A percentile compares a stretch with the other conserved stretches of the same genome.
phyloP scores from a whole-genome alignment of 2,113 vertebrate species.

The Neotoma lepida region DNA sequence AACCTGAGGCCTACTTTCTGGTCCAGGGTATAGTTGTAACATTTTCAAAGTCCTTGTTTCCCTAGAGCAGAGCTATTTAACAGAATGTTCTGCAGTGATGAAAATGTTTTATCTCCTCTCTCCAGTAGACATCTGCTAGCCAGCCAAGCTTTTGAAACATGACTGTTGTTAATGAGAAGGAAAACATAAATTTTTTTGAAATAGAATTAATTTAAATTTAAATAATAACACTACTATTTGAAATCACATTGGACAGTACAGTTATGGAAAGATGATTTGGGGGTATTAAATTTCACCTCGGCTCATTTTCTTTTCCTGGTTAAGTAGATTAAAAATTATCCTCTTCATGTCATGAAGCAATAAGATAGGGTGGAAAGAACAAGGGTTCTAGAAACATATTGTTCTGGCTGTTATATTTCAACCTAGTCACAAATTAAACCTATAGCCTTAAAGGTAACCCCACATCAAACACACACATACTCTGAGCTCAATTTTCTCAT shows the following conservation, averaged over 20 bases:
- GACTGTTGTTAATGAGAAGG: slow-evolving; percentile 3
- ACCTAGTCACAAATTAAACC: slow-evolving; percentile 17
- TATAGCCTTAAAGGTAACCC: not conserved
- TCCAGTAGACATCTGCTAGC: not conserved
- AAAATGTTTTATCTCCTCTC: not conserved
- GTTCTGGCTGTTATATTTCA: not conserved
- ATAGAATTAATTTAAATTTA: slow-evolving; percentile 30
- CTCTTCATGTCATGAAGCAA: not conserved
- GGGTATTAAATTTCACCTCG: not conserved
- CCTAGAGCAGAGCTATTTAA: not conserved
- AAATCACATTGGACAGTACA: not conserved
- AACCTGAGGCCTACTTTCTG: not conserved
- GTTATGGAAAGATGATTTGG: not conserved
- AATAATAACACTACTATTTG: not conserved
- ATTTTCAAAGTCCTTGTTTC: slow-evolving; percentile 44
- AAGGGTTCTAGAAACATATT: not conserved
- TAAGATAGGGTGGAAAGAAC: not conserved
- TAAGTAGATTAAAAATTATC: not conserved
- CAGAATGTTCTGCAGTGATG: not conserved
- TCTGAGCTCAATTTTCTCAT: slow-evolving; percentile 24
- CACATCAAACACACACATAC: not conserved
- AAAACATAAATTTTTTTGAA: slow-evolving; percentile 29
- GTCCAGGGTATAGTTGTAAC: not conserved
- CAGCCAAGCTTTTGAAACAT: slow-evolving; percentile 13
- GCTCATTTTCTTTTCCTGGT: not conserved